Percentiles rank a stretch among this genome's conserved stretches.
phyloP scores from a whole-genome alignment of 2,888 invertebrate genomes.

The Silvanus unidentatus region DNA sequence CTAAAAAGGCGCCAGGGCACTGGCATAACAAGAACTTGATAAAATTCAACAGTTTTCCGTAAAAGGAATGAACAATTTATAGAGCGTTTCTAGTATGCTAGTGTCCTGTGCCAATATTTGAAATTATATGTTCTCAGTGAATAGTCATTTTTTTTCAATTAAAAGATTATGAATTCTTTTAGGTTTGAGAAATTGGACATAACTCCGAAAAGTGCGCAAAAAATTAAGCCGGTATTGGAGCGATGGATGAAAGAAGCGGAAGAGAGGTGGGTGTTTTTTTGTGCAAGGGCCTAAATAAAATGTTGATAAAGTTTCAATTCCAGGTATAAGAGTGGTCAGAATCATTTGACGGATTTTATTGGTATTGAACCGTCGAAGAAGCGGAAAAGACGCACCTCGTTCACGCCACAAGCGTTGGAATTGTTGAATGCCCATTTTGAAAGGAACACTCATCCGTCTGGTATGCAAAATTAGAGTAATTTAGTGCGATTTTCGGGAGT shows the following conservation, averaged over 20 bases:
- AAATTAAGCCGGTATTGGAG: constrained; percentile 97
- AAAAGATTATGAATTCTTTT: constrained; percentile 5
- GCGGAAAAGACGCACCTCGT: constrained; percentile 91
- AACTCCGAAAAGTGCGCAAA: constrained; percentile 98
- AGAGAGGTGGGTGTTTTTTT: constrained; percentile 64
- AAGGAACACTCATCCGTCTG: constrained; percentile 95
- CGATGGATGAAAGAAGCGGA: constrained; percentile 99
- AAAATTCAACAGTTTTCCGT: constrained; percentile 5
- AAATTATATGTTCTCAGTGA: not conserved
- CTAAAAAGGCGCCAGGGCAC: constrained; percentile 74
- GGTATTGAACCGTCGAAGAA: constrained; percentile 97
- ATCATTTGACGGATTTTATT: constrained; percentile 91
- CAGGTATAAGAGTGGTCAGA: constrained; percentile 88
- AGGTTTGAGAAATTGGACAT: constrained; percentile 99
- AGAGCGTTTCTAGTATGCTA: constrained; percentile 38
- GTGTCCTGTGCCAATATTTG: constrained; percentile 47
- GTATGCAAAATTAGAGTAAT: constrained; percentile 49
- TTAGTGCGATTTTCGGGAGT: not conserved
- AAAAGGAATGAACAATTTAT: no score
- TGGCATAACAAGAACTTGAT: constrained; percentile 59
- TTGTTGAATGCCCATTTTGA: constrained; percentile 93
- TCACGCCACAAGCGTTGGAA: constrained; percentile 94
- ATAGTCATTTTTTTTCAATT: constrained; percentile 3
- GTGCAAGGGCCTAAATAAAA: not conserved
- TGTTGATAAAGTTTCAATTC: constrained; percentile 44